These are phyloP conservation scores for Nycticebus coucang DNA, from an alignment of 2,113 vertebrate species.

Conservation along the genomic window DNA sequence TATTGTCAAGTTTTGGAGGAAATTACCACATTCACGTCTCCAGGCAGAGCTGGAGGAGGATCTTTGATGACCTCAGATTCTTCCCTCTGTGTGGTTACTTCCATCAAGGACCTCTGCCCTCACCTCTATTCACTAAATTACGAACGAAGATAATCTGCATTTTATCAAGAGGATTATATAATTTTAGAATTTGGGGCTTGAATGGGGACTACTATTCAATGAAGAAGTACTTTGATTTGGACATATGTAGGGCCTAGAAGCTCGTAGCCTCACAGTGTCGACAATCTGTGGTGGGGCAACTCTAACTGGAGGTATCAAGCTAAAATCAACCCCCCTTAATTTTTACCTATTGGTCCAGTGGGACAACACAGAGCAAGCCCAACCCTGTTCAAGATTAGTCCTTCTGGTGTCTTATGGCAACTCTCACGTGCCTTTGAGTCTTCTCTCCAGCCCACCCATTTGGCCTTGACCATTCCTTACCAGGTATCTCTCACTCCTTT, in stretches of 20 bases:
- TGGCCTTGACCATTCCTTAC: background rate
- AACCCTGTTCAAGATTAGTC: too few relatives aligned
- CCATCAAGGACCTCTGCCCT: background rate
- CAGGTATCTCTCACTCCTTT: background rate
- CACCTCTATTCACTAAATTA: background rate
- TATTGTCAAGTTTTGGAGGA: background rate
- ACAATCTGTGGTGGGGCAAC: background rate
- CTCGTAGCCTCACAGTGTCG: background rate
- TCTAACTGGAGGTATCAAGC: background rate
- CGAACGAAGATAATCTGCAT: background rate
- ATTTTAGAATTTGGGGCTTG: constrained; percentile 10
- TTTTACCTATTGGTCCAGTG: background rate
- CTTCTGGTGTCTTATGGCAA: background rate
- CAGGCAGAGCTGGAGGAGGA: background rate
- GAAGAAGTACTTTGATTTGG: background rate
- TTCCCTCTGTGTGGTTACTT: background rate
- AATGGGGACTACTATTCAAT: background rate
- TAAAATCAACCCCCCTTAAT: background rate
- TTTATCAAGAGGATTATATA: background rate
- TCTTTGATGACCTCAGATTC: background rate
- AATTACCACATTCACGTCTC: background rate
- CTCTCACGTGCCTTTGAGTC: background rate
- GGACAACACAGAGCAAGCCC: background rate
- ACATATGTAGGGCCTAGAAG: background rate
- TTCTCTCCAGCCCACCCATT: background rate